phyloP scores from a whole-genome alignment of 2,888 invertebrate genomes.

The Oscheius myriophilus region DNA sequence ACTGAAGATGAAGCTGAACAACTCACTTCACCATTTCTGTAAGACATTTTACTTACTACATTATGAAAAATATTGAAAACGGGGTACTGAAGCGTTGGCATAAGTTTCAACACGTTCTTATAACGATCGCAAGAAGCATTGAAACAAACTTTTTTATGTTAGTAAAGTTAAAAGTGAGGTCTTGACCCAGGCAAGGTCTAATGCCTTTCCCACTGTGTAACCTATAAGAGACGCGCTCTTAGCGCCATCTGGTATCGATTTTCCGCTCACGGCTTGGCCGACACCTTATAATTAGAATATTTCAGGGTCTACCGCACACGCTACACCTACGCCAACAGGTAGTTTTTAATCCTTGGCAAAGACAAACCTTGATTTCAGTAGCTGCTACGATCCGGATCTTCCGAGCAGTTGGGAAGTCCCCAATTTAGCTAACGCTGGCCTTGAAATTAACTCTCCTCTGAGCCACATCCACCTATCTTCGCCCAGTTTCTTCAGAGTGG shows the following conservation, averaged over 20 bases:
- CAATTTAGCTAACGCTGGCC: constrained; percentile 31
- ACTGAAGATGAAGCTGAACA: constrained; percentile 32
- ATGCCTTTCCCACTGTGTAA: too few species aligned
- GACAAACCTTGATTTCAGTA: constrained; percentile 4
- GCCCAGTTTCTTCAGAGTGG: constrained; percentile 8
- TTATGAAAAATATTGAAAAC: too few species aligned
- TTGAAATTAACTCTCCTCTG: constrained; percentile 12
- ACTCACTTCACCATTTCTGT: constrained; percentile 29
- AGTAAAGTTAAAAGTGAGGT: too few species aligned
- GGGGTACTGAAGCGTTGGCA: too few species aligned
- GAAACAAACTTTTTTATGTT: too few species aligned
- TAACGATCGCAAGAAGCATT: too few species aligned
- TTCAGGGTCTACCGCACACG: constrained; percentile 27
- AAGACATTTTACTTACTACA: constrained; percentile 13
- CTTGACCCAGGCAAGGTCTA: too few species aligned
- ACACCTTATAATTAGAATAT: constrained; percentile 3
- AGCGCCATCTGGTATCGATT: constrained; percentile 17
- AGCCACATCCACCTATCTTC: constrained; percentile 13
- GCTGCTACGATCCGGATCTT: constrained; percentile 26
- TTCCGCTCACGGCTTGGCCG: constrained; percentile 1
- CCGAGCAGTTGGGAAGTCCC: constrained; percentile 49
- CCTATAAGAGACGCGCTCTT: too few species aligned
- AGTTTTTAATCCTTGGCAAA: not conserved
- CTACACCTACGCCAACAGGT: constrained; percentile 30
- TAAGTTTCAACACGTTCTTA: too few species aligned